These are phyloP conservation scores for Pollachius pollachius DNA, from an alignment of 2,113 vertebrate species.

Conservation along the genomic window DNA sequence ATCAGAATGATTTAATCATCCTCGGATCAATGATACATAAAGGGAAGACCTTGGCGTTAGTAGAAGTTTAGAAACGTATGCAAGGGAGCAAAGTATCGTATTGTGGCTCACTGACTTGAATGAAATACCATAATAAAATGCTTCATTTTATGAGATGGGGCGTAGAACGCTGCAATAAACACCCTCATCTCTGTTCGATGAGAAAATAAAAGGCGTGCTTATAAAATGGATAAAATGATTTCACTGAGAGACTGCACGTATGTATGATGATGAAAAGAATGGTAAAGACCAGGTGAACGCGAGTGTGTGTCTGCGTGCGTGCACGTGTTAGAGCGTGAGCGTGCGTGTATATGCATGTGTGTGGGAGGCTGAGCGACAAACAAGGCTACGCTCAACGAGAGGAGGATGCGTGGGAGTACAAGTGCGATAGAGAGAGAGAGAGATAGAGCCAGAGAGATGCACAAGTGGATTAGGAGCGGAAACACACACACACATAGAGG, in stretches of 20 bases:
- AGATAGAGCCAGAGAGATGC: conserved; percentile 18
- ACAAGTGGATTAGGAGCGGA: conserved; percentile 56
- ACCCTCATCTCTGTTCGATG: too few relatives aligned
- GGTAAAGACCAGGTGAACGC: not conserved
- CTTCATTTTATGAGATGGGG: too few relatives aligned
- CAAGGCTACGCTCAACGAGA: conserved; percentile 66
- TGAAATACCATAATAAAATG: too few relatives aligned
- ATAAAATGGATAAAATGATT: too few relatives aligned
- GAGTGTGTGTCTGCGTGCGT: not conserved
- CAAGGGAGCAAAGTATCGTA: too few relatives aligned
- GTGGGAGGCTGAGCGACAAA: conserved; percentile 65
- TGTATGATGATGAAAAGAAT: conserved; percentile 13
- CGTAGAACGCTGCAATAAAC: too few relatives aligned
- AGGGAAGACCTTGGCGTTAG: too few relatives aligned
- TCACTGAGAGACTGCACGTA: conserved; percentile 1
- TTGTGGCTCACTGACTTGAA: too few relatives aligned
- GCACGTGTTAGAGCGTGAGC: conserved; percentile 26
- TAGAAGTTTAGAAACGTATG: too few relatives aligned
- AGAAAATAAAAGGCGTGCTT: too few relatives aligned
- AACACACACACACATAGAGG: conserved; percentile 32
- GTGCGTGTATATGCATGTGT: conserved; percentile 16
- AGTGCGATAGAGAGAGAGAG: conserved; percentile 22
- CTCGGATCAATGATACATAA: too few relatives aligned
- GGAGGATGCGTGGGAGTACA: conserved; percentile 65
- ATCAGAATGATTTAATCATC: too few relatives aligned